Evolutionary conservation across 2,888 invertebrate species (phyloP).

Genomic region (Thecocarcelia acutangulata): DNA sequence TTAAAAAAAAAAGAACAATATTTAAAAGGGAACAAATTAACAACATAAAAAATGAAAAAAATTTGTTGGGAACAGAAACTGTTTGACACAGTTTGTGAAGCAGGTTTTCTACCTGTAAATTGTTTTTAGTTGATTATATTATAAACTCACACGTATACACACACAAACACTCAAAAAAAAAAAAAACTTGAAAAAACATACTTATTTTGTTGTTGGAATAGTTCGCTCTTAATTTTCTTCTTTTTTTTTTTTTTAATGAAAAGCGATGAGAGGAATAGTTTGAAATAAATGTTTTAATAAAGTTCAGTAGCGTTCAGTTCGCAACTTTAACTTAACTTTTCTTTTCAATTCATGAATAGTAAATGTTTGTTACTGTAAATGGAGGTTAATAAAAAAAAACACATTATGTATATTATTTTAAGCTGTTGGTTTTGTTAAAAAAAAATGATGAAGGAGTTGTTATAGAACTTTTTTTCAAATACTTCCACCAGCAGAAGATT

Average conservation of each 20-base stretch:
- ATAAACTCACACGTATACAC: conserved; percentile 22
- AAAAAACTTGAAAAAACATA: not conserved
- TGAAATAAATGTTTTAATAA: conserved; percentile 16
- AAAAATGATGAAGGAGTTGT: no score
- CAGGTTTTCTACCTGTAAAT: conserved; percentile 55
- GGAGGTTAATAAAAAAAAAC: no score
- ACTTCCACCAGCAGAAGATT: no score
- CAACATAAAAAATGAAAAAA: conserved; percentile 16
- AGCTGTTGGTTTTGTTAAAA: no score
- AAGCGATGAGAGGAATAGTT: not conserved
- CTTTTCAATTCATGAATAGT: no score
- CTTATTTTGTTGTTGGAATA: not conserved
- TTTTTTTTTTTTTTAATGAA: no score
- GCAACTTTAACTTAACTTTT: not conserved
- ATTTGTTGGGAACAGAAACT: conserved; percentile 14
- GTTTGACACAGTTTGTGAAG: conserved; percentile 58
- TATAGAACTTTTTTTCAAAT: no score
- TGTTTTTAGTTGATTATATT: conserved; percentile 39
- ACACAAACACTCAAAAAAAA: not conserved
- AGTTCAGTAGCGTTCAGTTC: not conserved
- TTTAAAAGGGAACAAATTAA: conserved; percentile 29
- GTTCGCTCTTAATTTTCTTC: not conserved
- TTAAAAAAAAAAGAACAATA: conserved; percentile 54
- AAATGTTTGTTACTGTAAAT: no score
- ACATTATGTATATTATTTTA: no score